Evolutionary conservation across 2,113 vertebrate species (phyloP).

Genomic region (Astur gentilis): DNA sequence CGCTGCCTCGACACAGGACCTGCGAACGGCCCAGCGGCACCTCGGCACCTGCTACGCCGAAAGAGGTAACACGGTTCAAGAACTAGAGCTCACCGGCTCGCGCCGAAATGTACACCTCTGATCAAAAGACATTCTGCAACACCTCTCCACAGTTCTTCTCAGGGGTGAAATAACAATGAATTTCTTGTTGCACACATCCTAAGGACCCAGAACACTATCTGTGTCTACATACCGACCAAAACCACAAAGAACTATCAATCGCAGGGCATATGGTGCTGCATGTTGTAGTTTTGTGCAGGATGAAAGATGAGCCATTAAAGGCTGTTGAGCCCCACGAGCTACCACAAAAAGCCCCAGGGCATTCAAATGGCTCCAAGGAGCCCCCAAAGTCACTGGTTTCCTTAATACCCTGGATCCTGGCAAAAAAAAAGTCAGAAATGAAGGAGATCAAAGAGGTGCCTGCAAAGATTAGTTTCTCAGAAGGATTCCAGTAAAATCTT

Average conservation of each 20-base stretch:
- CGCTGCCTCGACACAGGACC: not conserved
- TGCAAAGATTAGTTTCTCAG: not conserved
- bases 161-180: not conserved
- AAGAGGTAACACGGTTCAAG: not conserved
- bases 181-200: not conserved
- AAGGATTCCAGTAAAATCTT: not conserved
- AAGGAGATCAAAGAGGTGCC: not conserved
- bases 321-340: not conserved
- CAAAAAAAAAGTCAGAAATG: not conserved
- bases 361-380: not conserved
- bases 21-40: fast-evolving
- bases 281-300: not conserved
- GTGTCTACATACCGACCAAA: not conserved
- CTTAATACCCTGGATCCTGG: not conserved
- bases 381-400: not conserved
- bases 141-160: not conserved
- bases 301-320: not conserved
- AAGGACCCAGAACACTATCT: not conserved
- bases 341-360: not conserved
- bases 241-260: not conserved
- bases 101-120: not conserved
- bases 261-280: not conserved
- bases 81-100: not conserved
- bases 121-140: not conserved
- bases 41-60: not conserved